A percentile compares a stretch with the other conserved stretches of the same genome.
Evolutionary conservation across 35 echinoderm and acorn worm genomes (phyloP).

Genomic region (Acanthaster planci): DNA sequence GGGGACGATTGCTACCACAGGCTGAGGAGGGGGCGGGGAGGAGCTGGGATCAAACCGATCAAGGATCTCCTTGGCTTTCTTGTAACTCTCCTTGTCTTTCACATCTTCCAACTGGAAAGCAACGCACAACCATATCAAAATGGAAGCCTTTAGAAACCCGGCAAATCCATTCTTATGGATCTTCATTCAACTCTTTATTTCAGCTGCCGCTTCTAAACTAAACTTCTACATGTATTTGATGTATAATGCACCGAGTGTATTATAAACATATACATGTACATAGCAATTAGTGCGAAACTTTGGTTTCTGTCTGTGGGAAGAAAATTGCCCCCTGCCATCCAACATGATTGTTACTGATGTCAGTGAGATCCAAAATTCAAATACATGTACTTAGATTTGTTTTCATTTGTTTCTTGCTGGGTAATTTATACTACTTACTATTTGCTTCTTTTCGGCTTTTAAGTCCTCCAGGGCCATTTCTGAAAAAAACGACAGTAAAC

Average conservation of each 20-base stretch:
- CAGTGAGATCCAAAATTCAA: no score
- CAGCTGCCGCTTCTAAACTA: no score
- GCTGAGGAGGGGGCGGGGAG: constrained; percentile 44
- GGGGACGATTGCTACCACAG: constrained; percentile 24
- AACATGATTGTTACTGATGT: no score
- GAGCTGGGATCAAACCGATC: constrained; percentile 82
- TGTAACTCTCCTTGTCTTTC: constrained; percentile 95
- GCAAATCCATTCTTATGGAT: not conserved
- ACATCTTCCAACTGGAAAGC: constrained; percentile 77
- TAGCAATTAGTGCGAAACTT: no score
- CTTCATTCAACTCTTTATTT: no score
- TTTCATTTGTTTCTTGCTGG: not conserved
- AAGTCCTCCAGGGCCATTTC: constrained; percentile 87
- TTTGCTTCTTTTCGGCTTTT: constrained; percentile 87
- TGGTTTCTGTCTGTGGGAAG: no score
- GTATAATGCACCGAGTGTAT: no score
- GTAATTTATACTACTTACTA: constrained; percentile 65
- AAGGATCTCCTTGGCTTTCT: constrained; percentile 94
- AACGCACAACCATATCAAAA: not conserved
- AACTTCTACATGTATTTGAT: no score
- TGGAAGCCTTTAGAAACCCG: not conserved
- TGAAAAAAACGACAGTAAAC: constrained; percentile 53
- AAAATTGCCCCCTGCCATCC: no score
- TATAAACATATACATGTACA: no score
- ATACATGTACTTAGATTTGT: not conserved